phyloP scores from a whole-genome alignment of 35 echinoderm and acorn worm species.

The Ophioderma brevispina region DNA sequence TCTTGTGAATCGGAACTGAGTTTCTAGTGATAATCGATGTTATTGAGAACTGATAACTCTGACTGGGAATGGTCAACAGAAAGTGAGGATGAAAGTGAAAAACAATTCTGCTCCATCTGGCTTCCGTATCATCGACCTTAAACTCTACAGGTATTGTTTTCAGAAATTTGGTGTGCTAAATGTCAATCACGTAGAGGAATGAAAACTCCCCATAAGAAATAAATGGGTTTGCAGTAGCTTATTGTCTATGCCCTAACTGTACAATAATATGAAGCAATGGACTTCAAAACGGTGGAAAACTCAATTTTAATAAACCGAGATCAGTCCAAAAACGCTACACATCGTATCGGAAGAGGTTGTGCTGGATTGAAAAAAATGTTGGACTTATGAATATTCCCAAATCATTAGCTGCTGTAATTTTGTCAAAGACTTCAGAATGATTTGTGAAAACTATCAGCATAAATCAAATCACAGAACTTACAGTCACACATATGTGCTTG shows the following conservation, averaged over 20 bases:
- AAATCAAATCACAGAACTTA: neutral
- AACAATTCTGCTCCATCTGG: neutral
- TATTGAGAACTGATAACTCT: neutral
- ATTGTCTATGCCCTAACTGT: neutral
- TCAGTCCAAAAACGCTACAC: neutral
- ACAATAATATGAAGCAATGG: neutral
- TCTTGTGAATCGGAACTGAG: neutral
- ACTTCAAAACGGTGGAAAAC: no score
- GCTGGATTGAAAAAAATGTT: neutral
- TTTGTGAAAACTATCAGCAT: neutral
- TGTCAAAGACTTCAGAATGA: neutral
- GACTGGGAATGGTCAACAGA: neutral
- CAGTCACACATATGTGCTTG: neutral
- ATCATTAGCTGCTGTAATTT: neutral
- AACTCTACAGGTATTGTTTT: neutral
- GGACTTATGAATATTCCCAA: neutral
- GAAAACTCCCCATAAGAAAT: neutral
- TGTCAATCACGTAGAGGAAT: neutral
- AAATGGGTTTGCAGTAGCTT: neutral
- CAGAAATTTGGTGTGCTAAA: neutral
- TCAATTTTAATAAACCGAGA: no score
- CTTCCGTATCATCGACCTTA: neutral
- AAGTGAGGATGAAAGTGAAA: neutral
- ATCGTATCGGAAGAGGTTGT: neutral
- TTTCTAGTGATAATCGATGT: neutral